phyloP scores from a whole-genome alignment of 2,888 invertebrate species.

The Lithophane socia region DNA sequence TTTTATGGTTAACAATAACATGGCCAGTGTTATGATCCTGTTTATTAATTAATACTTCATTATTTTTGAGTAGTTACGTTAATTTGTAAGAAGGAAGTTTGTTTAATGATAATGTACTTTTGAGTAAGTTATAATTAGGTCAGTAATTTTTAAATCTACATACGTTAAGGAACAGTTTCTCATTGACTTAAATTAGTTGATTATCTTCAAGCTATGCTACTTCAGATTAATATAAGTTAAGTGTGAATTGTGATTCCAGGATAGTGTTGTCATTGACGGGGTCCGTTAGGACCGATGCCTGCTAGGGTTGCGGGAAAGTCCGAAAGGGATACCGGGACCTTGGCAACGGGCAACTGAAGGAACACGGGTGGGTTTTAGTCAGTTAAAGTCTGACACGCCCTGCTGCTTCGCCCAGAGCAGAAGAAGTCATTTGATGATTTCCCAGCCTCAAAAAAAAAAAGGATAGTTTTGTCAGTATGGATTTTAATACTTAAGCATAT shows the following conservation, averaged over 20 bases:
- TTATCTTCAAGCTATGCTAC: background rate
- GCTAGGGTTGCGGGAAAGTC: too few relatives aligned
- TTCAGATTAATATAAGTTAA: background rate
- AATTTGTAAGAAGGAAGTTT: background rate
- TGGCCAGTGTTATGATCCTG: slow-evolving; percentile 13
- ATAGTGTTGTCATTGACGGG: background rate
- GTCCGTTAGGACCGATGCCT: too few relatives aligned
- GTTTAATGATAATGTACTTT: too few relatives aligned
- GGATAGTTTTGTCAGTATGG: too few relatives aligned
- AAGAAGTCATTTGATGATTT: too few relatives aligned
- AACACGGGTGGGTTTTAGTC: too few relatives aligned
- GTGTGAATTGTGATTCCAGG: background rate
- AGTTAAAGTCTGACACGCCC: too few relatives aligned
- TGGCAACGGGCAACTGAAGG: too few relatives aligned
- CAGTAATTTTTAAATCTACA: background rate
- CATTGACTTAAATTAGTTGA: background rate
- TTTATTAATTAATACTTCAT: slow-evolving; percentile 20
- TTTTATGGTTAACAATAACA: slow-evolving; percentile 22
- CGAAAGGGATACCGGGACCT: too few relatives aligned
- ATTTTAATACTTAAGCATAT: too few relatives aligned
- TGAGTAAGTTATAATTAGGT: background rate
- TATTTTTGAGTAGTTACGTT: background rate
- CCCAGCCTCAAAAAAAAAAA: background rate
- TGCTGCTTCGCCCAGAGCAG: too few relatives aligned
- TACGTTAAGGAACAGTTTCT: background rate